Evolutionary conservation across 2,113 vertebrate genomes (phyloP).

Genomic region (Athene noctua): DNA sequence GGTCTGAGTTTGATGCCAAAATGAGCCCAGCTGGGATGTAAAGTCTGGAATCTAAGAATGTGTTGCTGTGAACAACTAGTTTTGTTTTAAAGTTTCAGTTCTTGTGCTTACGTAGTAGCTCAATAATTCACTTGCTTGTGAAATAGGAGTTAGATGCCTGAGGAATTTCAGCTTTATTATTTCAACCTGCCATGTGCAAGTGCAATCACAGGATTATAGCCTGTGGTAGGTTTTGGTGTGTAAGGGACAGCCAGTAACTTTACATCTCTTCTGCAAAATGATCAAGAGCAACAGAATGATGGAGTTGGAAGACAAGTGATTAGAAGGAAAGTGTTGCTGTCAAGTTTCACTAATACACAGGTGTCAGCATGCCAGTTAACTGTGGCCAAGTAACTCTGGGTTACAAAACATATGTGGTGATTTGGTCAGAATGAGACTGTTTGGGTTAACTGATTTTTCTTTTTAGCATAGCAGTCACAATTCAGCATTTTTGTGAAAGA

Average conservation of each 20-base stretch:
- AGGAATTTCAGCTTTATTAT: background rate
- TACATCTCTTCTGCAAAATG: background rate
- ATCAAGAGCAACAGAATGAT: background rate
- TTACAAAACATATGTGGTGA: background rate
- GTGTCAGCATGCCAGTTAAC: background rate
- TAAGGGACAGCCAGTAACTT: background rate
- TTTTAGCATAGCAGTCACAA: background rate
- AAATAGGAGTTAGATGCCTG: background rate
- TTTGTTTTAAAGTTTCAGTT: background rate
- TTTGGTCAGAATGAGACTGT: background rate
- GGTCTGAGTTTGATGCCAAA: background rate
- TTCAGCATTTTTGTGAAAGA: slow-evolving; percentile 8
- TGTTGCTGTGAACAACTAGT: background rate
- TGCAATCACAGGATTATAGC: background rate
- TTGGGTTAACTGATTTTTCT: background rate
- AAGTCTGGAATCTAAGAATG: background rate
- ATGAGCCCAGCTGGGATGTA: background rate
- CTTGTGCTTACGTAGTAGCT: background rate
- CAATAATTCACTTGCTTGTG: background rate
- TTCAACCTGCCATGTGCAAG: background rate
- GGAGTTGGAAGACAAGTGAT: background rate
- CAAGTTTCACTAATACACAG: background rate
- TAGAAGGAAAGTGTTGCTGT: background rate
- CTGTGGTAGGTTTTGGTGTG: background rate
- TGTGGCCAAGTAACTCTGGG: background rate